Base-by-base conservation (phyloP, 2,797 vertebrate genomes). In the Propithecus perrieri region DNA sequence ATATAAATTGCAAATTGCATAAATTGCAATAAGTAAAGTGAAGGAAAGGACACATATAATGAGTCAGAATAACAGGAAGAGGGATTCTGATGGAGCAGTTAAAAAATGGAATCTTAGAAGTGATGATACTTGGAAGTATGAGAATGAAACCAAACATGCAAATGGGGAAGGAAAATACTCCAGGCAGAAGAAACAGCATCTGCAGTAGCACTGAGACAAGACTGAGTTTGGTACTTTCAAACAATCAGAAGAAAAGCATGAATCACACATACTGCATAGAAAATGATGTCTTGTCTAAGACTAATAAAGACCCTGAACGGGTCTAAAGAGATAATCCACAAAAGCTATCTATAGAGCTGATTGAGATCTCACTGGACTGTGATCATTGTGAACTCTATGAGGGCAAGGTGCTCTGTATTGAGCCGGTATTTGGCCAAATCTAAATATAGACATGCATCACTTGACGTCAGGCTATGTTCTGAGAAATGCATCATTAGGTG, bases 201-300 rank as follows among this genome's bases (percentile, higher is more conserved):
- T 30, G 28, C 12, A 46, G 3, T 4, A 10, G 57, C 35, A 38
- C 38, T 17, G 8, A 90, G 57, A 55, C 65, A 80, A 84, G 41
- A 71, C 13, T 15, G 71, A 87, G 11, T 59, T 26, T 33, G 53
- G 33, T 10, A 85, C 48, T 88, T 92, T 55, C 35, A 80, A 95
- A 85, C 65, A 85, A 72, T 72, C 63, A 81, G 48, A 94, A 92
- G 72, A 69, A 86, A 85, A 53, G 38, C 85, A 26, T 76, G 78
- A 85, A 24, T 97, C 78, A 76, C 74, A 91, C 35, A 61, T 18
- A 61, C 7, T 10, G 4, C 7, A 83, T n/a, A 67, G 67, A 88
- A 88, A 89, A 94, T 9, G 15, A 30, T 76, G 17, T 46, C 46
- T 53, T 69, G 3, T 50, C 24, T 96, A 78, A 72, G 12, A 75